Conservation (phyloP, 2,797 vertebrate species). For the Chromis chromis region DNA sequence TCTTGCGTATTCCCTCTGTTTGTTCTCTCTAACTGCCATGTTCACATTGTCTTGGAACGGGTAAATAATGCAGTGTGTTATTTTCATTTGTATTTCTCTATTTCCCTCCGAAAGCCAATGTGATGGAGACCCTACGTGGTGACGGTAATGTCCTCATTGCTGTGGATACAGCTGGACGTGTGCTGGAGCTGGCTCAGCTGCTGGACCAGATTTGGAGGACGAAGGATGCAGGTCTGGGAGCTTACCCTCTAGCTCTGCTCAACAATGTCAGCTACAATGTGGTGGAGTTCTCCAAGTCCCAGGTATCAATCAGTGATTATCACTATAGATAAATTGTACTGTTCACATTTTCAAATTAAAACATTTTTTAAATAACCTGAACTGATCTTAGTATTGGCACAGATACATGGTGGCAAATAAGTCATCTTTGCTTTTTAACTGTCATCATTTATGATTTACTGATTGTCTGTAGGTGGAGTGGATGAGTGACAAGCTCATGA, state of each 20-base stretch:
- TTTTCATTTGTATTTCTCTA: neutral
- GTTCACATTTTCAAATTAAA: too few species aligned
- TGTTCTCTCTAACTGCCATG: too few species aligned
- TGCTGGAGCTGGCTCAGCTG: slow-evolving; percentile 96
- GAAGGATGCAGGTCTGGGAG: slow-evolving; percentile 95
- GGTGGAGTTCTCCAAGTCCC: slow-evolving; percentile 99
- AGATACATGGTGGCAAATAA: neutral
- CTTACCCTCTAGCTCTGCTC: slow-evolving; percentile 94
- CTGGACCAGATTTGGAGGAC: slow-evolving; percentile 99
- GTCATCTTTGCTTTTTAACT: too few species aligned
- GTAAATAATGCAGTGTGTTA: neutral
- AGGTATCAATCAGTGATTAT: slow-evolving; percentile 82
- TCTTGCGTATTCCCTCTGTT: neutral
- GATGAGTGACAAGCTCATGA: slow-evolving; percentile 99
- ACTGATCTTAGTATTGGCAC: neutral
- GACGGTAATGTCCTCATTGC: slow-evolving; percentile 97
- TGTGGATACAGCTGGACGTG: slow-evolving; percentile 96
- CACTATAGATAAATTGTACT: neutral
- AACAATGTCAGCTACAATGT: slow-evolving; percentile 99
- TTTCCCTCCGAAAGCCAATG: slow-evolving; percentile 86
- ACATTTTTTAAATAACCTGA: neutral
- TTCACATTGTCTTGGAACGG: neutral
- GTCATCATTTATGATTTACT: neutral
- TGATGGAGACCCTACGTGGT: slow-evolving; percentile 95
- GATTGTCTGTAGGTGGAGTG: slow-evolving; percentile 91